Percentiles rank a stretch among this genome's conserved stretches.
Conservation (phyloP, 2,797 vertebrate genomes). For the Cirrhinus molitorella region DNA sequence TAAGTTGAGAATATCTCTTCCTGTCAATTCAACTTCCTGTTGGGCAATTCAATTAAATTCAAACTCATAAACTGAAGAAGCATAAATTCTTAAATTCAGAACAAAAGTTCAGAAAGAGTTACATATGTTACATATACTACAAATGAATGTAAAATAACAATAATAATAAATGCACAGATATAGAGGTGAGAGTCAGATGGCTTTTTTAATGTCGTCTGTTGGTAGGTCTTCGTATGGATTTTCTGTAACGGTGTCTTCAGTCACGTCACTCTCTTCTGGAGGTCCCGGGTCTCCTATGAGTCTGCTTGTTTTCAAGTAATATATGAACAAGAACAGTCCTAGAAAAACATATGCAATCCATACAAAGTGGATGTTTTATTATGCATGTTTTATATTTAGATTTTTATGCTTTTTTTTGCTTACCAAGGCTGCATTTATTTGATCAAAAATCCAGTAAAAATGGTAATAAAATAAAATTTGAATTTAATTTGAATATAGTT, state of each 20-base stretch:
- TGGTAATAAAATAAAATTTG: background rate
- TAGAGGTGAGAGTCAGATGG: background rate
- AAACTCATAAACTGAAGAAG: background rate
- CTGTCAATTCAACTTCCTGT: background rate
- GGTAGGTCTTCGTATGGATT: constrained; percentile 21
- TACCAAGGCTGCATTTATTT: background rate
- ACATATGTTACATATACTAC: background rate
- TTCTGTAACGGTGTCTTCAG: background rate
- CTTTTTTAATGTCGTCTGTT: background rate
- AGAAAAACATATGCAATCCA: constrained; percentile 34
- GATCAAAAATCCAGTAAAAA: background rate
- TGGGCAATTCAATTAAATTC: background rate
- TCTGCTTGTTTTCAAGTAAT: constrained; percentile 68
- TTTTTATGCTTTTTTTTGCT: background rate
- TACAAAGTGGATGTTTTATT: background rate
- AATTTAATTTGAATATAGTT: background rate
- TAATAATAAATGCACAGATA: background rate
- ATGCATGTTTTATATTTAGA: background rate
- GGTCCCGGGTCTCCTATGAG: background rate
- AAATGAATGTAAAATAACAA: background rate
- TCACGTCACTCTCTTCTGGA: fast-evolving
- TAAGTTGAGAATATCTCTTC: background rate
- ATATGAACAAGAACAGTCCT: constrained; percentile 80
- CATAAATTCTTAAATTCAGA: no score
- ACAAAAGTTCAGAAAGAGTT: background rate